These are phyloP conservation scores for Eugnorisma glareosa DNA, from an alignment of 2,888 invertebrate genomes.

Conservation along the genomic window DNA sequence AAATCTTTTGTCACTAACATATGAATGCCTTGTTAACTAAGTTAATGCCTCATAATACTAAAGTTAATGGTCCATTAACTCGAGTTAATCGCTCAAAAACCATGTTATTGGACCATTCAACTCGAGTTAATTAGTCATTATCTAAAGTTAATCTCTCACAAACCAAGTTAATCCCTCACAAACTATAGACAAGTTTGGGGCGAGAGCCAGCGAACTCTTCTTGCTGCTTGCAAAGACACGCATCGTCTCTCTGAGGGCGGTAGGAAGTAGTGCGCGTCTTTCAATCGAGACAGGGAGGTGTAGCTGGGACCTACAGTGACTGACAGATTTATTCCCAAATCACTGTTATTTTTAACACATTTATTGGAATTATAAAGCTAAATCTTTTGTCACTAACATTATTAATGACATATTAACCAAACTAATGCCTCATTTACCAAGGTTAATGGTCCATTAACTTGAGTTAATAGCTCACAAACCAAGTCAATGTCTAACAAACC, in stretches of 20 bases:
- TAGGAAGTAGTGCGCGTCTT: no score
- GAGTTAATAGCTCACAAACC: not conserved
- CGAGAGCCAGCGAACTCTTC: no score
- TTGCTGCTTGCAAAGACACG: no score
- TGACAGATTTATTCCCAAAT: not conserved
- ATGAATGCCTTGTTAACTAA: conserved; percentile 6
- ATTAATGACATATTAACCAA: conserved; percentile 6
- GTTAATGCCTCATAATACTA: not conserved
- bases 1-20: conserved; percentile 4
- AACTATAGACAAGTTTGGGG: no score
- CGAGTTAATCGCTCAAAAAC: conserved; percentile 2
- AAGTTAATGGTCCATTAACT: not conserved
- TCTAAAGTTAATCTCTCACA: not conserved
- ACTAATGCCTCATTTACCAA: not conserved
- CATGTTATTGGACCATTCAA: not conserved
- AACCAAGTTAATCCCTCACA: not conserved
- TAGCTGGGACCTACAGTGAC: no score
- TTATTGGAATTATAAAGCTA: conserved; percentile 6
- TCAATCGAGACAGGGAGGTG: no score
- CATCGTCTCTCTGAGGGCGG: no score
- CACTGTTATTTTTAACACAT: not conserved
- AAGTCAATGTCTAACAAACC: not conserved
- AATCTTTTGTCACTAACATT: not conserved
- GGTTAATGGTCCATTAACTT: not conserved
- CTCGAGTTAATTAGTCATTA: not conserved